Evolutionary conservation across 2,888 invertebrate species (phyloP).

Genomic region (Epistrophe eligans): DNA sequence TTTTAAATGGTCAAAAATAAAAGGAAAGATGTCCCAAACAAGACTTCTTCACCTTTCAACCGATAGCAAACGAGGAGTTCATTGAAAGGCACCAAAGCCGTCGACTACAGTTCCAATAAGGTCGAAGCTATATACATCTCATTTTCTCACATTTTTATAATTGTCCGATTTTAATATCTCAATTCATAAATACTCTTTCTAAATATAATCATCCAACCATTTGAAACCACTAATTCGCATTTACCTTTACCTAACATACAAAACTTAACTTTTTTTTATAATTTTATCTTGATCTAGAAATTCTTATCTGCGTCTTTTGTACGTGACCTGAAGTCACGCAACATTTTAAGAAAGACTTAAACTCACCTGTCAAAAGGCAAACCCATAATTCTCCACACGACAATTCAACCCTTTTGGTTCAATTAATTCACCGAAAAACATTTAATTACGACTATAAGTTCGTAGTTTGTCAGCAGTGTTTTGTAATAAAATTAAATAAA

Average conservation of each 20-base stretch:
- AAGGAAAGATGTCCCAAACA: too few relatives aligned
- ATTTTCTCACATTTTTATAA: too few relatives aligned
- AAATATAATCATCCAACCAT: background rate
- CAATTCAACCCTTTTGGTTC: slow-evolving; percentile 10
- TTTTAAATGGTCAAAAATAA: too few relatives aligned
- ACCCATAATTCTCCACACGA: background rate
- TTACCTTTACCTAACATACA: too few relatives aligned
- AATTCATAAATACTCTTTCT: too few relatives aligned
- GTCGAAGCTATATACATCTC: too few relatives aligned
- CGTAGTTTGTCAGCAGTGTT: background rate
- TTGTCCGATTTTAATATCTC: too few relatives aligned
- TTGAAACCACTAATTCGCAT: background rate
- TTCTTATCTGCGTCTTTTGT: background rate
- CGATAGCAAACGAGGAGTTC: too few relatives aligned
- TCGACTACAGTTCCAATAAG: too few relatives aligned
- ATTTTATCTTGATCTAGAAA: background rate
- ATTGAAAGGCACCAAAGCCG: too few relatives aligned
- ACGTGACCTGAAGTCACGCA: slow-evolving; percentile 10
- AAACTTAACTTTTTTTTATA: background rate
- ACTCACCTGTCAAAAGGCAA: background rate
- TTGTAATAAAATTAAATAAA: background rate
- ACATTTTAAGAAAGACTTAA: background rate
- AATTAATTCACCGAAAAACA: slow-evolving; percentile 23
- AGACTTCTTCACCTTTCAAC: too few relatives aligned
- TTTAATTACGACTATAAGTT: slow-evolving; percentile 2